Evolutionary conservation across 2,113 vertebrate species (phyloP).

Genomic region (Amphiprion percula): DNA sequence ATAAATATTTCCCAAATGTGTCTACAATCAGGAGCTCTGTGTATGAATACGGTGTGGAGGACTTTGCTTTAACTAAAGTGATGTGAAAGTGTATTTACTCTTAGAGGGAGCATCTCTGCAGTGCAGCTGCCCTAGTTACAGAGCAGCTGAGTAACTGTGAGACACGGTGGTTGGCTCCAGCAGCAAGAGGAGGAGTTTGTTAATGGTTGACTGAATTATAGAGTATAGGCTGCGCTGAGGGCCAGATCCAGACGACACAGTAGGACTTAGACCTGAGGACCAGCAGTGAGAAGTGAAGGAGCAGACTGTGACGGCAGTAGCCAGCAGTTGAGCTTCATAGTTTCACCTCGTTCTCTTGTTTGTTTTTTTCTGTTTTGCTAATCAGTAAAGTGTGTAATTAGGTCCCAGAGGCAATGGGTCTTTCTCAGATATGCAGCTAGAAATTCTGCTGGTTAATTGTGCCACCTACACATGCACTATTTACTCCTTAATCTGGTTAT

Average conservation of each 20-base stretch:
- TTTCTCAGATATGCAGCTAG: not conserved
- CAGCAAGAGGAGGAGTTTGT: slow-evolving; percentile 52
- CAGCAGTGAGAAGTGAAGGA: not conserved
- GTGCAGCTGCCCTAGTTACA: slow-evolving; percentile 80
- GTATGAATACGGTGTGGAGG: not conserved
- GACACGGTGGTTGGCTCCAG: slow-evolving; percentile 54
- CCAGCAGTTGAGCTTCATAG: slow-evolving; percentile 7
- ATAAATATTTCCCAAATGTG: not conserved
- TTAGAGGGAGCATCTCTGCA: slow-evolving; percentile 72
- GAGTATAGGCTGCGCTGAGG: slow-evolving; percentile 36
- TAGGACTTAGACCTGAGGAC: slow-evolving; percentile 29
- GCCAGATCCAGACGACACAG: slow-evolving; percentile 31
- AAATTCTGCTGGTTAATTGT: not conserved
- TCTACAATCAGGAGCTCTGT: slow-evolving; percentile 4
- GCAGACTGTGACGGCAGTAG: slow-evolving; percentile 6
- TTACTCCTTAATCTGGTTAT: slow-evolving; percentile 9
- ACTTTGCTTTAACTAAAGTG: slow-evolving; percentile 35
- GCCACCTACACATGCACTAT: slow-evolving; percentile 1
- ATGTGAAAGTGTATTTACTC: slow-evolving; percentile 63
- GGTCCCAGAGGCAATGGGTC: slow-evolving; percentile 10
- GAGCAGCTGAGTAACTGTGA: slow-evolving; percentile 64
- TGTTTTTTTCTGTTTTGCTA: not conserved
- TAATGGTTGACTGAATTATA: slow-evolving; percentile 66
- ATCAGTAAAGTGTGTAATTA: slow-evolving; percentile 24
- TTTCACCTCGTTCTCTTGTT: not conserved